Percentiles rank a stretch among this genome's conserved stretches.
Conservation (phyloP, 1,140 invertebrate genomes). For the Parapsyche elsis region DNA sequence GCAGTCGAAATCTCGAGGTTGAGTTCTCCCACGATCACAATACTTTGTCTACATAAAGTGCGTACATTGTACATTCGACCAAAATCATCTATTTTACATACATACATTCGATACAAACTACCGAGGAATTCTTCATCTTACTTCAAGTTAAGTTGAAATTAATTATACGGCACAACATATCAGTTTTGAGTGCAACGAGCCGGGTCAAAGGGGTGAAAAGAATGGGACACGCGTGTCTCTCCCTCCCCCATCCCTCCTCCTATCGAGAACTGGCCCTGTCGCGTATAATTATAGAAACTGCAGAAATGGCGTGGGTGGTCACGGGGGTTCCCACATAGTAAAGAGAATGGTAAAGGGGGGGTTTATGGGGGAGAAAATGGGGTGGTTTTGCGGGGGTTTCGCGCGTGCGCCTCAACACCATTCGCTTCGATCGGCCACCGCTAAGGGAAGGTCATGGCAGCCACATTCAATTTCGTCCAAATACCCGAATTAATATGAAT, state of each 20-base stretch:
- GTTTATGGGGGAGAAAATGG: background rate
- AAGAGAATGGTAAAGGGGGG: background rate
- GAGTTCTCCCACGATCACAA: too few relatives aligned
- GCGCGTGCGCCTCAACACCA: slow-evolving; percentile 26
- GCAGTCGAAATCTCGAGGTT: too few relatives aligned
- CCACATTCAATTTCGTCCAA: slow-evolving; percentile 15
- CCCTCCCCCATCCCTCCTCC: background rate
- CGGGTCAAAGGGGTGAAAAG: background rate
- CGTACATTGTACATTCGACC: too few relatives aligned
- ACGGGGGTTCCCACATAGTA: background rate
- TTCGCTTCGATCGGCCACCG: slow-evolving; percentile 32
- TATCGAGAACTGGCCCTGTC: slow-evolving; percentile 3
- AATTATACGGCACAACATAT: too few relatives aligned
- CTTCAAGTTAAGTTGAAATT: too few relatives aligned
- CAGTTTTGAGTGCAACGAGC: background rate
- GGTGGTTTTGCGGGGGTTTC: slow-evolving; percentile 3
- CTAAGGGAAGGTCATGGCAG: slow-evolving; percentile 42
- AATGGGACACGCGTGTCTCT: too few relatives aligned
- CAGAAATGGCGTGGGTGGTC: background rate
- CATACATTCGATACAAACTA: too few relatives aligned
- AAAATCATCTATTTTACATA: too few relatives aligned
- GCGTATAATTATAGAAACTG: slow-evolving; percentile 38
- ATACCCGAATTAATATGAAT: too few relatives aligned
- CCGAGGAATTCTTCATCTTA: too few relatives aligned
- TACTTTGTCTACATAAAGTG: too few relatives aligned